Conservation (phyloP, 2,797 vertebrate species). For the Coregonus sp. region DNA sequence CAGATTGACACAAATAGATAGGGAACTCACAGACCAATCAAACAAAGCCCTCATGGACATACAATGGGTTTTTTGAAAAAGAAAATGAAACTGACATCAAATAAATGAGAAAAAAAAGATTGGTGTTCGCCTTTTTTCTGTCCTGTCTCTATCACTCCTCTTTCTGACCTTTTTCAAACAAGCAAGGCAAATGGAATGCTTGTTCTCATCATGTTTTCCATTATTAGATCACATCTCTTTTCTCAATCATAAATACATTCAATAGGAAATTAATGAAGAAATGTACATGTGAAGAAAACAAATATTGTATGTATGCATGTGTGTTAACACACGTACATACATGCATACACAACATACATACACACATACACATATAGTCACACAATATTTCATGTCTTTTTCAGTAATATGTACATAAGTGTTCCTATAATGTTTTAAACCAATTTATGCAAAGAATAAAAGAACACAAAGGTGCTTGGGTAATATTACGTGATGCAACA, state of each 20-base stretch:
- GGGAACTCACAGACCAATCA: slow-evolving; percentile 11
- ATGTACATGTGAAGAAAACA: slow-evolving; percentile 70
- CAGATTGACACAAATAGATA: slow-evolving; percentile 23
- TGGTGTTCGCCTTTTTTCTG: slow-evolving; percentile 76
- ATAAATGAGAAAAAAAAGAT: slow-evolving; percentile 42
- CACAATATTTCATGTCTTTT: slow-evolving; percentile 78
- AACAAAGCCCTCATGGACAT: slow-evolving; percentile 31
- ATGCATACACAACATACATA: slow-evolving; percentile 78
- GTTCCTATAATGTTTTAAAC: slow-evolving; percentile 79
- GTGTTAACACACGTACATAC: slow-evolving; percentile 55
- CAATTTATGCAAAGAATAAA: slow-evolving; percentile 70
- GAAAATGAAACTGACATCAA: slow-evolving; percentile 10
- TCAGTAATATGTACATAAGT: slow-evolving; percentile 91
- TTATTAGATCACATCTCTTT: slow-evolving; percentile 66
- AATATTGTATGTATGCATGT: slow-evolving; percentile 40
- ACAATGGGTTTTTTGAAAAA: slow-evolving; percentile 8
- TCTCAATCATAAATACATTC: slow-evolving; percentile 92
- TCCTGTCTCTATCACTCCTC: slow-evolving; percentile 69
- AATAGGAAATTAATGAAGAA: slow-evolving; percentile 83
- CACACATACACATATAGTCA: slow-evolving; percentile 67
- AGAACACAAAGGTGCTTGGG: slow-evolving; percentile 87
- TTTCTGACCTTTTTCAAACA: slow-evolving; percentile 52
- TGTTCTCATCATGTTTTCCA: slow-evolving; percentile 76
- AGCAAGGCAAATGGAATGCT: slow-evolving; percentile 50
- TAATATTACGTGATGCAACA: slow-evolving; percentile 76